Percentiles rank a stretch among this genome's conserved stretches.
Conservation (phyloP, 2,888 invertebrate species). For the Agrotis puta region DNA sequence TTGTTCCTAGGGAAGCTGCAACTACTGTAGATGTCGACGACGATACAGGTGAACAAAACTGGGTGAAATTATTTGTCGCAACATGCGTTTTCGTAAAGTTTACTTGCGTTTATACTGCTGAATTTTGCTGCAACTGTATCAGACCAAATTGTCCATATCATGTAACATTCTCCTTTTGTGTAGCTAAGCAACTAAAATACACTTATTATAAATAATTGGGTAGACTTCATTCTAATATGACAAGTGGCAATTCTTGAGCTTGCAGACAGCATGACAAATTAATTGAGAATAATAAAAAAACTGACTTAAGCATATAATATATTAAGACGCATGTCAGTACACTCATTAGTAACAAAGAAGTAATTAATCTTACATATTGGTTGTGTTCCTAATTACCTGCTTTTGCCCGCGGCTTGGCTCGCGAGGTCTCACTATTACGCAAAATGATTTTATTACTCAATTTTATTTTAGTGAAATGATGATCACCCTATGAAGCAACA, state of each 20-base stretch:
- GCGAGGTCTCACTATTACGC: constrained; percentile 51
- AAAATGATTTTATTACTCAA: constrained; percentile 53
- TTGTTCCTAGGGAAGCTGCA: too few species aligned
- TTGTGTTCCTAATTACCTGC: constrained; percentile 42
- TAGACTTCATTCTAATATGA: not conserved
- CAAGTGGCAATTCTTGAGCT: not conserved
- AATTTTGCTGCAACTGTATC: too few species aligned
- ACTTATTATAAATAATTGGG: too few species aligned
- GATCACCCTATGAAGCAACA: constrained; percentile 13
- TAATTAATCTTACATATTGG: constrained; percentile 51
- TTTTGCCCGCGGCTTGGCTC: constrained; percentile 43
- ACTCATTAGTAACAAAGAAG: constrained; percentile 51
- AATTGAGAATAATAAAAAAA: constrained; percentile 11
- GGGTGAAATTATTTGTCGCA: too few species aligned
- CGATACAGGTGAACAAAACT: too few species aligned
- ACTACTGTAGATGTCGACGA: too few species aligned
- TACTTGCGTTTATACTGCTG: too few species aligned
- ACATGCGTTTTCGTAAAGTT: too few species aligned
- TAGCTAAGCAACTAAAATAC: too few species aligned
- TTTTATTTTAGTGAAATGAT: constrained; percentile 36
- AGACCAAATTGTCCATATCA: too few species aligned
- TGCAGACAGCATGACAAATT: constrained; percentile 22
- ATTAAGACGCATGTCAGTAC: constrained; percentile 26
- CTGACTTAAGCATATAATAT: constrained; percentile 13
- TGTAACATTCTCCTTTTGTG: too few species aligned